phyloP scores from a whole-genome alignment of 2,113 vertebrate genomes.

The Strix aluco region DNA sequence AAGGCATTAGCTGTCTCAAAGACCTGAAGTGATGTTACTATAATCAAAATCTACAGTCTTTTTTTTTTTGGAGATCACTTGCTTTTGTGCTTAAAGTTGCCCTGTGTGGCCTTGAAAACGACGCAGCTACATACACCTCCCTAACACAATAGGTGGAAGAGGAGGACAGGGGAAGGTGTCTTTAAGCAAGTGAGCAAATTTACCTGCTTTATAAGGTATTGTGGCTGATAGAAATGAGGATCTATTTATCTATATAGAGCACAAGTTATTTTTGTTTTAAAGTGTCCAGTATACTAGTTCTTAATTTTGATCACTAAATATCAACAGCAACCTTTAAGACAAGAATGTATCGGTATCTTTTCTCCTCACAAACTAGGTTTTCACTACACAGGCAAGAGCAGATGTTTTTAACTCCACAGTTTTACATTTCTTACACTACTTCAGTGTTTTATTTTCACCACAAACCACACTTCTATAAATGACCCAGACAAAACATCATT shows the following conservation, averaged over 20 bases:
- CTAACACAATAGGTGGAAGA: not conserved
- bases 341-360: not conserved
- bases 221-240: not conserved
- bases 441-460: not conserved
- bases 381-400: not conserved
- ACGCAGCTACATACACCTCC: not conserved
- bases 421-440: not conserved
- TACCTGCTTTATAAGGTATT: not conserved
- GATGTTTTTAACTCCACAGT: not conserved
- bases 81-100: not conserved
- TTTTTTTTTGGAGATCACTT: not conserved
- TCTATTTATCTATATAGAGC: not conserved
- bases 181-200: not conserved
- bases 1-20: not conserved
- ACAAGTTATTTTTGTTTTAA: not conserved
- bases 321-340: not conserved
- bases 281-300: not conserved
- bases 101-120: accelerated
- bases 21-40: not conserved
- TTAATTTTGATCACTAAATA: not conserved
- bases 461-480: not conserved
- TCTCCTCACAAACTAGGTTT: not conserved
- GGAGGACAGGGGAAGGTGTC: not conserved
- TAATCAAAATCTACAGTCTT: not conserved
- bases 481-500: not conserved